Conservation (phyloP, 2,888 invertebrate species). For the Fragum fragum region DNA sequence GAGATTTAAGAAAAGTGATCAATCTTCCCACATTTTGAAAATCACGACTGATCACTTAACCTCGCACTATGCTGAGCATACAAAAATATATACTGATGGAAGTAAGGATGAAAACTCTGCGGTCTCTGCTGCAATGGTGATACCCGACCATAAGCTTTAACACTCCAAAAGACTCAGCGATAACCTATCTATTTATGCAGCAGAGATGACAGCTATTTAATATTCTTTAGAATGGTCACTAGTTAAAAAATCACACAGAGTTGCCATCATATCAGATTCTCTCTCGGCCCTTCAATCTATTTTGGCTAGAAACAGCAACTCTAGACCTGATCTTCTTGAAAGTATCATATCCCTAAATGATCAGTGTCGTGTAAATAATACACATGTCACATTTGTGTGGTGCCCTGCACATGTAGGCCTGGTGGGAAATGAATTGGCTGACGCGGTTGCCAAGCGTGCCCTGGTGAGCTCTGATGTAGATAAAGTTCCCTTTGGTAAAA, state of each 20-base stretch:
- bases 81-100: conserved; percentile 29
- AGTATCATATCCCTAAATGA: conserved; percentile 10
- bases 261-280: conserved; percentile 10
- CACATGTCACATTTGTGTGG: conserved; percentile 9
- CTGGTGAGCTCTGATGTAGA: not conserved
- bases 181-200: conserved; percentile 11
- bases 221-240: not conserved
- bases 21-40: not conserved
- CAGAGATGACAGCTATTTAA: not conserved
- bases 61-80: not conserved
- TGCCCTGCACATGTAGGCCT: conserved; percentile 36
- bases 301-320: not conserved
- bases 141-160: conserved; percentile 5
- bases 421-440: conserved; percentile 30
- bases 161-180: conserved; percentile 14
- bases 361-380: not conserved
- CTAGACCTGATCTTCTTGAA: conserved; percentile 17
- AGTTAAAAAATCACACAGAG: not conserved
- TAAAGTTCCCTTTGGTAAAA: not conserved
- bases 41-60: not conserved
- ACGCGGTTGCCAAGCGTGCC: conserved; percentile 5
- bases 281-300: conserved; percentile 7
- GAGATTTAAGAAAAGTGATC: conserved; percentile 15
- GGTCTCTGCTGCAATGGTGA: conserved; percentile 9
- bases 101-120: not conserved